Evolutionary conservation across 2,797 vertebrate species (phyloP).

Genomic region (Myotis pilosus): DNA sequence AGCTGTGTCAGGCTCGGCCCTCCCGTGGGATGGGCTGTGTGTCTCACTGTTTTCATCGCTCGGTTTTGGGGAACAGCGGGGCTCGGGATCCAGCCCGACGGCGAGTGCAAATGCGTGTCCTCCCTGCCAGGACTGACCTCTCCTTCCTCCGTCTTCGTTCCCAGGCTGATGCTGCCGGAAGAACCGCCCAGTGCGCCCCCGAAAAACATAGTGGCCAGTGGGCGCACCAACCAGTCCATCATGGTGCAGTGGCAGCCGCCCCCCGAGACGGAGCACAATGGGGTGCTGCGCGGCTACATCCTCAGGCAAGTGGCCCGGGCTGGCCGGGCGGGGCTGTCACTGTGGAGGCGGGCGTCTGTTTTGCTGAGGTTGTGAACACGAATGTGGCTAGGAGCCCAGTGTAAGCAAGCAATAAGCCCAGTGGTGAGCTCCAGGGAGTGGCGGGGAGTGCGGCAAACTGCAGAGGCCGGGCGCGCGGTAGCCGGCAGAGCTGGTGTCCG

Average conservation of each 20-base stretch:
- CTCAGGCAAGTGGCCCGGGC: constrained; percentile 86
- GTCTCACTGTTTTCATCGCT: constrained; percentile 55
- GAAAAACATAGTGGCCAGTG: constrained; percentile 96
- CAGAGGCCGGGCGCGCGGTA: neutral
- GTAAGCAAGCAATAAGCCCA: rapidly evolving
- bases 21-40: constrained; percentile 50
- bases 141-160: neutral
- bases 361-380: rapidly evolving
- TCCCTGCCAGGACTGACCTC: neutral
- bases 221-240: constrained; percentile 97
- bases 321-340: rapidly evolving
- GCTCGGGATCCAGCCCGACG: neutral
- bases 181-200: constrained; percentile 95
- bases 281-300: constrained; percentile 93
- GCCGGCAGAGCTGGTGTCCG: neutral
- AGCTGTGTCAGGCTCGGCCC: constrained; percentile 70
- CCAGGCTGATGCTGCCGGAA: constrained; percentile 93
- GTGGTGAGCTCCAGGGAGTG: neutral
- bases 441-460: neutral
- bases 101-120: neutral
- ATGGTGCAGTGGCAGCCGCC: constrained; percentile 99
- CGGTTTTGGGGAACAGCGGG: constrained; percentile 24
- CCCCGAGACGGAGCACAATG: constrained; percentile 94
- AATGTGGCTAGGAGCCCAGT: neutral
- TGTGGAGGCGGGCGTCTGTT: rapidly evolving